These are phyloP conservation scores for Artibeus lituratus DNA, from an alignment of 2,797 vertebrate species.

Conservation along the genomic window DNA sequence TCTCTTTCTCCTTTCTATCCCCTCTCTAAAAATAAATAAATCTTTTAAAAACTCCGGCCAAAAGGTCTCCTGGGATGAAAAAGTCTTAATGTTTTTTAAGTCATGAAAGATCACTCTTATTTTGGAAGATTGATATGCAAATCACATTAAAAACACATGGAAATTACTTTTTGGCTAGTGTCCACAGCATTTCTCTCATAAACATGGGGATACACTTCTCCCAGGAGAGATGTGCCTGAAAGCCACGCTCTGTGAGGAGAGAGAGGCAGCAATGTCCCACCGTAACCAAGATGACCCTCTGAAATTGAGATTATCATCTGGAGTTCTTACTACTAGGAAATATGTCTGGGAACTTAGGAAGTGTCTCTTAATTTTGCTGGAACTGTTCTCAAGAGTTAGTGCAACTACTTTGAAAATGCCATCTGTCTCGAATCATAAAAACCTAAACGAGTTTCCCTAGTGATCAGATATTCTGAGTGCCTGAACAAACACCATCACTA, in stretches of 20 bases:
- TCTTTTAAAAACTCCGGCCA: not conserved
- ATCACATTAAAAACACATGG: not conserved
- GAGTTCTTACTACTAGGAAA: not conserved
- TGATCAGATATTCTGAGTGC: not conserved
- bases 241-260: not conserved
- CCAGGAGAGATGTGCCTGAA: not conserved
- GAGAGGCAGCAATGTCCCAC: not conserved
- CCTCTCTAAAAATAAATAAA: no score
- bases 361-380: not conserved
- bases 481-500: not conserved
- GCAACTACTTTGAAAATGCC: not conserved
- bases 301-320: not conserved
- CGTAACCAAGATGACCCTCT: not conserved
- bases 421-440: not conserved
- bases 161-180: not conserved
- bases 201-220: not conserved
- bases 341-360: not conserved
- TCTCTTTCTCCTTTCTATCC: no score
- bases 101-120: not conserved
- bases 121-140: not conserved
- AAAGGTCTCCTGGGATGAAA: not conserved
- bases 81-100: not conserved
- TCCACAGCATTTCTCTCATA: not conserved
- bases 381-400: not conserved
- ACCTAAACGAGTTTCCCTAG: not conserved